A percentile compares a stretch with the other conserved stretches of the same genome.
Evolutionary conservation across 2,888 invertebrate species (phyloP).

Genomic region (Lysandra bellargus): DNA sequence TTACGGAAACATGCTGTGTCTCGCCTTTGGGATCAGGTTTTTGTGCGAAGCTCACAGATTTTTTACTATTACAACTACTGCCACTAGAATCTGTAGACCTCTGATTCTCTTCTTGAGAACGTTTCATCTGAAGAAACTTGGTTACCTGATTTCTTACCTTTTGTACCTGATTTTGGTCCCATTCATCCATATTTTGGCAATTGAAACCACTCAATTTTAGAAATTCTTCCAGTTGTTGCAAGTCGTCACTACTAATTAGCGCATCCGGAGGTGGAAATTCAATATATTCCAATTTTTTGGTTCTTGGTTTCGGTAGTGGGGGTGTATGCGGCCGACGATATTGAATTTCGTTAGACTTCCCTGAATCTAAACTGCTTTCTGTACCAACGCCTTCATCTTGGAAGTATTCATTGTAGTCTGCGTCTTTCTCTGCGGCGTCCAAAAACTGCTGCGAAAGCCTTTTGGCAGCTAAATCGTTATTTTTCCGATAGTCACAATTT

Average conservation of each 20-base stretch:
- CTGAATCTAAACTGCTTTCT: slow-evolving; percentile 80
- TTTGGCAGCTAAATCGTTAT: slow-evolving; percentile 77
- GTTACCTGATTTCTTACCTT: slow-evolving; percentile 86
- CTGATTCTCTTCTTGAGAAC: slow-evolving; percentile 84
- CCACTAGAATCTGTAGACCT: slow-evolving; percentile 81
- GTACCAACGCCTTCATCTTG: slow-evolving; percentile 83
- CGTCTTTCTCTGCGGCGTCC: slow-evolving; percentile 77
- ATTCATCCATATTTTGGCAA: slow-evolving; percentile 83
- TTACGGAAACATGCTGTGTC: slow-evolving; percentile 65
- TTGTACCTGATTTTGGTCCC: slow-evolving; percentile 85
- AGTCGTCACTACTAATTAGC: slow-evolving; percentile 81
- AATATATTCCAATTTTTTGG: slow-evolving; percentile 72
- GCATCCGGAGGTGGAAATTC: slow-evolving; percentile 76
- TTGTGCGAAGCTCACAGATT: slow-evolving; percentile 89
- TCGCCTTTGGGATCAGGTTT: slow-evolving; percentile 67
- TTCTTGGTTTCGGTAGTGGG: slow-evolving; percentile 75
- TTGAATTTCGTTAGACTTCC: slow-evolving; percentile 77
- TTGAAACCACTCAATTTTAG: slow-evolving; percentile 86
- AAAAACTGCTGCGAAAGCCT: slow-evolving; percentile 75
- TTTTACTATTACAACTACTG: slow-evolving; percentile 83
- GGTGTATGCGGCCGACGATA: slow-evolving; percentile 76
- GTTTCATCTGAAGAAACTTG: slow-evolving; percentile 85
- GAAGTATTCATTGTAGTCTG: slow-evolving; percentile 76
- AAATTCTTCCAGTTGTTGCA: slow-evolving; percentile 86
- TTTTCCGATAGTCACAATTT: slow-evolving; percentile 72